Evolutionary conservation across 2,113 vertebrate genomes (phyloP).

Genomic region (Serinus canaria): DNA sequence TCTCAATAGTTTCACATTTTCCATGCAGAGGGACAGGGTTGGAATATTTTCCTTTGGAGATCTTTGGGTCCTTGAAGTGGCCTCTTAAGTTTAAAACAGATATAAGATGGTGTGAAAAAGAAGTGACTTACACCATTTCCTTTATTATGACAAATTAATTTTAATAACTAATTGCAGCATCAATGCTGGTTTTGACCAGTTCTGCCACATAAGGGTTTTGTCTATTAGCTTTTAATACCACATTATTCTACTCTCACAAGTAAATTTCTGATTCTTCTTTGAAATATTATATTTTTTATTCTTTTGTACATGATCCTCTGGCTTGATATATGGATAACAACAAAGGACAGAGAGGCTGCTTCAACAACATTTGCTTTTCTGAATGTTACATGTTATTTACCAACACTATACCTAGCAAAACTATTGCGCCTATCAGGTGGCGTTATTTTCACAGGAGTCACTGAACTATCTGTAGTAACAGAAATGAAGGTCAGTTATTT

Average conservation of each 20-base stretch:
- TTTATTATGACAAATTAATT: background rate
- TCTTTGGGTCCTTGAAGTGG: background rate
- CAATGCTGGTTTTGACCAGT: background rate
- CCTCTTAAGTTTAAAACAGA: slow-evolving; percentile 1
- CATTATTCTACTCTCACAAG: background rate
- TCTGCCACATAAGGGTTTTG: background rate
- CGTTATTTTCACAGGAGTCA: background rate
- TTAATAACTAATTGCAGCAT: background rate
- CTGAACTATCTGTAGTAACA: background rate
- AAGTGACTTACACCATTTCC: background rate
- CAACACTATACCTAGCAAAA: background rate
- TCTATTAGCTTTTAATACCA: background rate
- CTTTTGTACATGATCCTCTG: background rate
- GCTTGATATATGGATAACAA: background rate
- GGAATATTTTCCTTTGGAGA: background rate
- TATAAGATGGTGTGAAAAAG: background rate
- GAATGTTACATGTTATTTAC: background rate
- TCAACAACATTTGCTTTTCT: background rate
- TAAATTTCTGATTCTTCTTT: background rate
- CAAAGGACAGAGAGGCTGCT: background rate
- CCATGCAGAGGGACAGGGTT: background rate
- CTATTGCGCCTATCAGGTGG: background rate
- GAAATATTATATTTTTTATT: background rate
- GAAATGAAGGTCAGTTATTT: background rate
- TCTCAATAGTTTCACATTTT: slow-evolving; percentile 9